Conservation (phyloP, 1,140 invertebrate genomes). For the Aphelinus certus region DNA sequence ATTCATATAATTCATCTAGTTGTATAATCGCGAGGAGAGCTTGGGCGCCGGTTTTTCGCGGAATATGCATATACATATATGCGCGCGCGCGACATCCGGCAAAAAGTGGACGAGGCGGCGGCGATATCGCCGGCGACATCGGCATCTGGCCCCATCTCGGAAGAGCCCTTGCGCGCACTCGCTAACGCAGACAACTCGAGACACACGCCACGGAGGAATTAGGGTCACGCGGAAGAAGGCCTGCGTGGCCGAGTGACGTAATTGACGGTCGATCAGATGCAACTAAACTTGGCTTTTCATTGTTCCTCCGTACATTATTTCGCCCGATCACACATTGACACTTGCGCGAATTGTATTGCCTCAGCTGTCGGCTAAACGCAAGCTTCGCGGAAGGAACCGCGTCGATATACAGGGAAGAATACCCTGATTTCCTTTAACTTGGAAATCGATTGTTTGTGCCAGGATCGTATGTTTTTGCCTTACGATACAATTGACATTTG, state of each 20-base stretch:
- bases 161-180: background rate
- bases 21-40: too few species aligned
- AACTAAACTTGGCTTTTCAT: too few species aligned
- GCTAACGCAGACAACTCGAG: background rate
- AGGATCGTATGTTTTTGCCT: too few species aligned
- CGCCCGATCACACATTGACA: too few species aligned
- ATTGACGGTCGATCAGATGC: background rate
- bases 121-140: conserved; percentile 22
- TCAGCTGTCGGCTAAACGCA: too few species aligned
- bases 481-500: too few species aligned
- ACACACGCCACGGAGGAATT: conserved; percentile 26
- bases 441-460: too few species aligned
- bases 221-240: conserved; percentile 31
- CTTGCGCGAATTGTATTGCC: too few species aligned
- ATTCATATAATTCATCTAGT: conserved; percentile 15
- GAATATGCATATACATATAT: background rate
- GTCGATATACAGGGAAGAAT: too few species aligned
- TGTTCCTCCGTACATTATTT: too few species aligned
- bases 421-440: too few species aligned
- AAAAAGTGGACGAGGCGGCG: background rate
- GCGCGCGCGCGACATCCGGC: background rate
- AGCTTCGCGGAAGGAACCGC: too few species aligned
- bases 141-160: conserved; percentile 27
- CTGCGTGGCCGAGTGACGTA: background rate
- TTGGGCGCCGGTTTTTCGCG: background rate